Base-by-base conservation (phyloP, 2,888 invertebrate species). In the Cephalotes varians region DNA sequence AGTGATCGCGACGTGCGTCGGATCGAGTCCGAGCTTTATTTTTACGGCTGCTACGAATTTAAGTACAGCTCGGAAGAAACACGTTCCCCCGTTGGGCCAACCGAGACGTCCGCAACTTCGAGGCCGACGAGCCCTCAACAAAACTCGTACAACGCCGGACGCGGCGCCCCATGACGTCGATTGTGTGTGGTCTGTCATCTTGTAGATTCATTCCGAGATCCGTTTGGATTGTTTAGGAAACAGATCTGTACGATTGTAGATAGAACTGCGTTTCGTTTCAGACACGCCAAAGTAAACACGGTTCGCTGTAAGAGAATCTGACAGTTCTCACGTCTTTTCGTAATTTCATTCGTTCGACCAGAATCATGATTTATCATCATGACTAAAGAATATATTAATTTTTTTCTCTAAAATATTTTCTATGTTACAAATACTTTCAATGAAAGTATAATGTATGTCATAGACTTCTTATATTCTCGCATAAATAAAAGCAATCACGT, bases 211-310 rank as follows among this genome's bases (percentile, higher is more conserved):
- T 88, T 82, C 65, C 82, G 85, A 90, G 84, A 83, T 87, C 84
- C 84, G 64, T 85, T 88, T 37, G 85, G 83, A 89, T 91, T 91
- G 91, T 91, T 89, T 91, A 86, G 85, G 84, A 85, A 89, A 86
- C 88, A 82, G 62, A 65, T 67, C 74, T 65, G 51, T 28, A 76
- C 56, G 34, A 25, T 21, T 25, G 49, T 65, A 67, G 80, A 51
- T 60, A 47, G 80, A 80, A 54, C 74, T 54, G 71, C 72, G 73
- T 81, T 80, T 83, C 86, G 83, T 84, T 80, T 87, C 79, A 77
- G 83, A 69, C 69, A 77, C 74, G 77, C 80, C 74, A 87, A 87
- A 90, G 83, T 85, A 91, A 91, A 88, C 90, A 88, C 60, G 76
- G 58, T 44, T 34, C 10, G 37, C 2, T 49, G 25, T 44, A 44